Base-by-base conservation (phyloP, 2,113 vertebrate genomes). In the Falcunculus frontatus region DNA sequence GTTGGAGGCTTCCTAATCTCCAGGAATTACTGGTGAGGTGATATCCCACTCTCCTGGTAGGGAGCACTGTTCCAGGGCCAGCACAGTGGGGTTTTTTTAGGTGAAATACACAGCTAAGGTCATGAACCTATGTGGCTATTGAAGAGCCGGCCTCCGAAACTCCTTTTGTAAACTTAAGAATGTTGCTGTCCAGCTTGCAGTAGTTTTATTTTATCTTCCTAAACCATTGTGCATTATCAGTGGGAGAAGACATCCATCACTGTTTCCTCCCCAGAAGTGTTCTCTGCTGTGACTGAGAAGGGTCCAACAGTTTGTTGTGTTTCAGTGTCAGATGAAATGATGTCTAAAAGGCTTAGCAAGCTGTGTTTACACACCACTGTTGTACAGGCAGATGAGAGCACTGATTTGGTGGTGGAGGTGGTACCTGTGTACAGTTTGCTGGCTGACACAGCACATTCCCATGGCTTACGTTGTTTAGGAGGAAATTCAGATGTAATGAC, bases 401-500 rank as follows among this genome's bases (percentile, higher is more conserved):
- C 56, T 46, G 88, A 89, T 94, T 37, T 46, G 65, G n/a, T 52
- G 79, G 18, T 76, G 32, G 77, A 67, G 56, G 84, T 89, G 69
- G 60, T 76, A 37, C 26, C 2, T 53, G 60, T 42, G n/a, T 68
- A 67, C 73, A 57, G 10, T 68, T 89, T 17, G 13, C 56, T 74
- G 90, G 46, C 83, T 83, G 68, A 86, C 3, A 1, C 59, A 76
- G 82, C 79, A 78, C 41, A 39, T 86, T 84, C 72, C 80, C 79
- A 74, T 74, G 68, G 1, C 0, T 84, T 63, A 16, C 41, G 17
- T 78, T 93, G 83, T 93, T 87, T 63, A 75, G 79, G 35, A 87
- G 82, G 89, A 94, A 96, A 84, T 91, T 64, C 69, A 60, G 29
- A 96, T 78, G 37, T 68, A 84, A 77, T 78, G 49, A 65, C 69